A percentile compares a stretch with the other conserved stretches of the same genome.
These are phyloP conservation scores for Platycercus adscitus DNA, from an alignment of 2,113 vertebrate species.

Conservation along the genomic window DNA sequence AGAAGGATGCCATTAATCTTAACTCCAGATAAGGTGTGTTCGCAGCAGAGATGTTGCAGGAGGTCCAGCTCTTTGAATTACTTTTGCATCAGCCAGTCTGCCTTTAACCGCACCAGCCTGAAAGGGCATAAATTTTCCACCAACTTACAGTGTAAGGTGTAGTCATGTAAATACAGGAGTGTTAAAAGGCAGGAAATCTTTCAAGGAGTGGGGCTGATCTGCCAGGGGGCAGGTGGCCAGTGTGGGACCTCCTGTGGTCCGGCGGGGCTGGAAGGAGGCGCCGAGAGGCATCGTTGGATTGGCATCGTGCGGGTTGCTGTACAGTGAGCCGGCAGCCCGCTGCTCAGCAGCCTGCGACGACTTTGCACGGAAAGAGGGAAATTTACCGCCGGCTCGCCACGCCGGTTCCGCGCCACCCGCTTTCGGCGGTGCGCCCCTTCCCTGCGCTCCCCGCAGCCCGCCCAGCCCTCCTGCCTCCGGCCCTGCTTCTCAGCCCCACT, in stretches of 20 bases:
- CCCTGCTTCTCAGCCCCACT: neutral
- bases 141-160: neutral
- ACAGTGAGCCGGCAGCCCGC: constrained; percentile 55
- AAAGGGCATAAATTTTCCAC: neutral
- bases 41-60: neutral
- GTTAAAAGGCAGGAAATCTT: neutral
- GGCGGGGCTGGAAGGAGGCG: neutral
- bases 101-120: neutral
- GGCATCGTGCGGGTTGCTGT: constrained; percentile 32
- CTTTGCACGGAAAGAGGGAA: constrained; percentile 59
- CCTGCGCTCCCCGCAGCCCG: constrained; percentile 23
- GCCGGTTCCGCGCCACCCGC: neutral
- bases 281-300: neutral
- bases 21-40: neutral
- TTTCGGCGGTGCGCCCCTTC: neutral
- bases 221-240: neutral
- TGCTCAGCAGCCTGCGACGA: constrained; percentile 74
- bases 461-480: neutral
- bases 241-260: neutral
- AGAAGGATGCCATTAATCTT: neutral
- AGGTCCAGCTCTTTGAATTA: neutral
- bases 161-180: neutral
- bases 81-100: constrained; percentile 1
- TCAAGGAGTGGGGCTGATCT: neutral
- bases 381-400: constrained; percentile 45